A percentile compares a stretch with the other conserved stretches of the same genome.
These are phyloP conservation scores for Neodon shergylaensis DNA, from an alignment of 2,113 vertebrate genomes.

Conservation along the genomic window DNA sequence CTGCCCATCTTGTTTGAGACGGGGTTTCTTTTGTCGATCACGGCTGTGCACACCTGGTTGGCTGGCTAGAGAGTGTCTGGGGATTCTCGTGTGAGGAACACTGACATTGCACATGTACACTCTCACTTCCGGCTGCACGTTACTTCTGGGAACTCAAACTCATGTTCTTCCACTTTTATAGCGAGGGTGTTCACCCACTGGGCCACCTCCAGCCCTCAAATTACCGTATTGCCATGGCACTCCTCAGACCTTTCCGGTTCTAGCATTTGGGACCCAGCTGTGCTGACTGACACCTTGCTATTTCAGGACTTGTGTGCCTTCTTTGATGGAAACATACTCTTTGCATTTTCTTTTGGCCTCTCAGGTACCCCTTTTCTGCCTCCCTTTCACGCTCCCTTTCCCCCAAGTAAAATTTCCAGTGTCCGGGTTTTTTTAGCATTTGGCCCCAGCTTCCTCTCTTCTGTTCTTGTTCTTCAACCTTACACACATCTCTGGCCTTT, in stretches of 20 bases:
- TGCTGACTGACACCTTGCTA: neutral
- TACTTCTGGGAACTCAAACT: neutral
- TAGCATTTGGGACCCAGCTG: neutral
- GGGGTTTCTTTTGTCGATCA: neutral
- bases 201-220: neutral
- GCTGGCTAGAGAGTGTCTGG: neutral
- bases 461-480: neutral
- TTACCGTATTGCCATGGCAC: neutral
- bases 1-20: neutral
- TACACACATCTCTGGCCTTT: neutral
- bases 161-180: neutral
- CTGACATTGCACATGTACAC: neutral
- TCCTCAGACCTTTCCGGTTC: neutral
- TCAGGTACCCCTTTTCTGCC: neutral
- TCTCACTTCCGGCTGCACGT: neutral
- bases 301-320: neutral
- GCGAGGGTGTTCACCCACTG: neutral
- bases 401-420: neutral
- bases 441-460: neutral
- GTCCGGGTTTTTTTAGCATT: neutral
- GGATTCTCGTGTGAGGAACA: neutral
- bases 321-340: neutral
- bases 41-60: neutral
- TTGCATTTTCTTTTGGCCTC: neutral
- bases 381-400: neutral